Evolutionary conservation across 30 jellyfish, hydroid and myxozoan species (phyloP).

Genomic region (Clytia hemisphaerica): DNA sequence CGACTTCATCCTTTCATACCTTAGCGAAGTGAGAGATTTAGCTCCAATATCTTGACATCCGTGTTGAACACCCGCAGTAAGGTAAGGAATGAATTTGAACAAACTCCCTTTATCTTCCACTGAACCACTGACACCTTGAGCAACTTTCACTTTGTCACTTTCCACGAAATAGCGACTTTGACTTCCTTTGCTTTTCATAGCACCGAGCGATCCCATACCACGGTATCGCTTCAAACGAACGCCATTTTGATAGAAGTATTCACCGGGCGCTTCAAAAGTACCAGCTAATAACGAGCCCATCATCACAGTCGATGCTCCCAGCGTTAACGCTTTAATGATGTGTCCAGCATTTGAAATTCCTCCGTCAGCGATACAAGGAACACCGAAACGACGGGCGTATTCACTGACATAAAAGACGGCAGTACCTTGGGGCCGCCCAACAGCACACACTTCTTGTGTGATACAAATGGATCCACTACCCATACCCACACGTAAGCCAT

Average conservation of each 20-base stretch:
- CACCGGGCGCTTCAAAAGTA: constrained; percentile 98
- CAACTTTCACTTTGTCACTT: constrained; percentile 82
- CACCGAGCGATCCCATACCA: constrained; percentile 99
- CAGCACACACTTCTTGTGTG: constrained; percentile 99
- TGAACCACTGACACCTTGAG: constrained; percentile 98
- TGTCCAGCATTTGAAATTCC: constrained; percentile 96
- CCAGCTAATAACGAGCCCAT: constrained; percentile 99
- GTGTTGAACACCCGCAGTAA: constrained; percentile 92
- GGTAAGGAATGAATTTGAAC: constrained; percentile 80
- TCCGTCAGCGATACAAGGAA: constrained; percentile 99
- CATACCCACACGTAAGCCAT: constrained; percentile 96
- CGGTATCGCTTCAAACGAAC: constrained; percentile 84
- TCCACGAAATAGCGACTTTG: constrained; percentile 83
- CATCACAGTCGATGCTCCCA: constrained; percentile 99
- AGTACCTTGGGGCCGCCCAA: constrained; percentile 99
- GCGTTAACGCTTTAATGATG: constrained; percentile 84
- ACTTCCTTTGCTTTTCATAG: constrained; percentile 98
- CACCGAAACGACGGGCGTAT: constrained; percentile 82
- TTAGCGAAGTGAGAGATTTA: constrained; percentile 35
- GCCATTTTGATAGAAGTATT: constrained; percentile 91
- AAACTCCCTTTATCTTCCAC: constrained; percentile 97
- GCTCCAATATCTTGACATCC: constrained; percentile 95
- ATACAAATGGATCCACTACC: constrained; percentile 99
- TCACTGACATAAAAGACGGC: constrained; percentile 90
- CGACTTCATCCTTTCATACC: constrained; percentile 43